Evolutionary conservation across 1,140 invertebrate genomes (phyloP).

Genomic region (Trichonephila inaurata): DNA sequence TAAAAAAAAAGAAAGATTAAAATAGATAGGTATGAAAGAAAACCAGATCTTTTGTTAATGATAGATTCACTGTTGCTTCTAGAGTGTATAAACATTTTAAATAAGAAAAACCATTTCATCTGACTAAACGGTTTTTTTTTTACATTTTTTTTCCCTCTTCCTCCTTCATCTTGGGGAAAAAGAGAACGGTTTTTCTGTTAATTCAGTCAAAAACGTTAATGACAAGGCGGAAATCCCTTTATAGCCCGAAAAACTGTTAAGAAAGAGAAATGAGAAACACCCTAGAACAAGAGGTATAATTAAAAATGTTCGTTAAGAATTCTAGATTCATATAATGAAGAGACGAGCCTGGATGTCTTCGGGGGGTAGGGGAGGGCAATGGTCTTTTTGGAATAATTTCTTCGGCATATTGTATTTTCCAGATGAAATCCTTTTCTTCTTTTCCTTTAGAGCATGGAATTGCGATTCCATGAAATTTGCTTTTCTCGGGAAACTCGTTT

Average conservation of each 20-base stretch:
- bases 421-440: slow-evolving; percentile 59
- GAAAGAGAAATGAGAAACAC: slow-evolving; percentile 8
- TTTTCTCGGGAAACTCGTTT: slow-evolving; percentile 46
- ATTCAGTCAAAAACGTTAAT: slow-evolving; percentile 75
- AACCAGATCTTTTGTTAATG: slow-evolving; percentile 68
- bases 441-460: neutral
- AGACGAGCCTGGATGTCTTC: neutral
- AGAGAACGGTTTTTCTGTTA: slow-evolving; percentile 67
- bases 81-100: slow-evolving; percentile 62
- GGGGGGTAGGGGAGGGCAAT: neutral
- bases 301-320: slow-evolving; percentile 65
- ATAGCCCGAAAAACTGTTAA: slow-evolving; percentile 27
- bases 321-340: slow-evolving; percentile 41
- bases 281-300: slow-evolving; percentile 57
- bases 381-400: slow-evolving; percentile 49
- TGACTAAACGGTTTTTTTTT: slow-evolving; percentile 59
- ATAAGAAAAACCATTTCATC: slow-evolving; percentile 51
- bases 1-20: neutral
- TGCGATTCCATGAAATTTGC: slow-evolving; percentile 50
- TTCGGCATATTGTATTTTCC: slow-evolving; percentile 63
- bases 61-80: slow-evolving; percentile 67
- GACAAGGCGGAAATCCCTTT: slow-evolving; percentile 42
- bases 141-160: neutral
- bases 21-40: slow-evolving; percentile 32
- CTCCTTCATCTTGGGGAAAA: neutral